phyloP scores from a whole-genome alignment of 2,888 invertebrate genomes.

The Clivina fossor region DNA sequence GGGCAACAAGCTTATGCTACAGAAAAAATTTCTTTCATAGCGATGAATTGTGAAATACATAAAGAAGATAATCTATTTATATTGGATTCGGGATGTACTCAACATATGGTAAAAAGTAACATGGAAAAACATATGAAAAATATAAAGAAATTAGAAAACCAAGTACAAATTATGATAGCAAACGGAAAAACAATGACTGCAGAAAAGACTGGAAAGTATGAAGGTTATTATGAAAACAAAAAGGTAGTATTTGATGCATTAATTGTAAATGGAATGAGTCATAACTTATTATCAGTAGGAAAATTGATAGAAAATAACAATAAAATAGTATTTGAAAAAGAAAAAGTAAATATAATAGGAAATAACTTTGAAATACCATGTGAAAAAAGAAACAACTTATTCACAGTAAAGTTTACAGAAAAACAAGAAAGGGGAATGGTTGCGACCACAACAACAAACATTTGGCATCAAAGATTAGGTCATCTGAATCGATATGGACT shows the following conservation, averaged over 20 bases:
- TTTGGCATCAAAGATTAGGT: no score
- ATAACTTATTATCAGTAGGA: not conserved
- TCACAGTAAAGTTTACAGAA: not conserved
- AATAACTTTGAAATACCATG: not conserved
- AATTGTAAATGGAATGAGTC: no score
- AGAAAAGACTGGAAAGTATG: no score
- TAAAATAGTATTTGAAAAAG: constrained; percentile 6
- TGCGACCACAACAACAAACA: not conserved
- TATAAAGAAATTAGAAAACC: not conserved
- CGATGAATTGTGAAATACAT: not conserved
- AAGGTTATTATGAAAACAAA: no score
- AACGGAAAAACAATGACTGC: not conserved
- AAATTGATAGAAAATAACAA: constrained; percentile 1
- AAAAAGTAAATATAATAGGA: not conserved
- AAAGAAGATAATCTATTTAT: not conserved
- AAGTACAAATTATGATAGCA: constrained; percentile 4
- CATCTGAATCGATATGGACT: no score
- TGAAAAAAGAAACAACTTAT: not conserved
- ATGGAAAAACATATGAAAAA: constrained; percentile 2
- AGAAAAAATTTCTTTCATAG: constrained; percentile 1
- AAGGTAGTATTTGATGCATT: no score
- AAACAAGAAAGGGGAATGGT: constrained; percentile 3
- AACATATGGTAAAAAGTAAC: not conserved
- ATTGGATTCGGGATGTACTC: constrained; percentile 2
- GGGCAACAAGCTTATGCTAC: not conserved